These are phyloP conservation scores for Bombus superbus DNA, from an alignment of 1,140 invertebrate genomes.

Conservation along the genomic window DNA sequence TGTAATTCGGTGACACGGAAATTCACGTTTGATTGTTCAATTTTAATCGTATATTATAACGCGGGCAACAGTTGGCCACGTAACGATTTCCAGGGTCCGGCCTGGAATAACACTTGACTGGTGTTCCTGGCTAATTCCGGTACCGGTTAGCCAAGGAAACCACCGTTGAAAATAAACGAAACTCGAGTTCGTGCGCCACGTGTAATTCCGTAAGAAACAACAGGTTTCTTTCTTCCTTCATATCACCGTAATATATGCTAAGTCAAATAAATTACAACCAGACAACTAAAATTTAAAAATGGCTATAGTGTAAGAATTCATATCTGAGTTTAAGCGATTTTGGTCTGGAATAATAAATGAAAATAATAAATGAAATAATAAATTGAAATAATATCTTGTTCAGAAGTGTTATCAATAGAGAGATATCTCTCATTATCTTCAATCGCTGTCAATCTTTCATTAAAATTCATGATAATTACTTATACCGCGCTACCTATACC, in stretches of 20 bases:
- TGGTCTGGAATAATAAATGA: too few species aligned
- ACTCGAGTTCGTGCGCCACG: too few species aligned
- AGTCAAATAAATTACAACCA: not conserved
- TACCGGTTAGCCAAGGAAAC: conserved; percentile 7
- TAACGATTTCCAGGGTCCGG: conserved; percentile 19
- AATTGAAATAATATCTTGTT: too few species aligned
- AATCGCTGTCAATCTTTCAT: too few species aligned
- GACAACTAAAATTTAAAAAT: too few species aligned
- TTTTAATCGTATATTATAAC: conserved; percentile 9
- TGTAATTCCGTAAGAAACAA: not conserved
- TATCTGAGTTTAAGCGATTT: too few species aligned
- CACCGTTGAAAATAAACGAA: conserved; percentile 16
- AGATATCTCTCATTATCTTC: too few species aligned
- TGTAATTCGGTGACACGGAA: conserved; percentile 7
- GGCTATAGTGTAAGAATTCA: too few species aligned
- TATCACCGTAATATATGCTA: not conserved
- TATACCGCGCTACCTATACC: too few species aligned
- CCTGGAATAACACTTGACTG: not conserved
- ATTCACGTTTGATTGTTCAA: not conserved
- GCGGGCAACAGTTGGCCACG: not conserved
- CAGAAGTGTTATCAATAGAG: too few species aligned
- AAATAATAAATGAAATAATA: too few species aligned
- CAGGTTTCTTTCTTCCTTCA: not conserved
- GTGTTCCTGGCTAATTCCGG: not conserved
- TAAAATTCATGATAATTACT: too few species aligned